phyloP scores from a whole-genome alignment of 2,888 invertebrate genomes.

The Argynnis bischoffii region DNA sequence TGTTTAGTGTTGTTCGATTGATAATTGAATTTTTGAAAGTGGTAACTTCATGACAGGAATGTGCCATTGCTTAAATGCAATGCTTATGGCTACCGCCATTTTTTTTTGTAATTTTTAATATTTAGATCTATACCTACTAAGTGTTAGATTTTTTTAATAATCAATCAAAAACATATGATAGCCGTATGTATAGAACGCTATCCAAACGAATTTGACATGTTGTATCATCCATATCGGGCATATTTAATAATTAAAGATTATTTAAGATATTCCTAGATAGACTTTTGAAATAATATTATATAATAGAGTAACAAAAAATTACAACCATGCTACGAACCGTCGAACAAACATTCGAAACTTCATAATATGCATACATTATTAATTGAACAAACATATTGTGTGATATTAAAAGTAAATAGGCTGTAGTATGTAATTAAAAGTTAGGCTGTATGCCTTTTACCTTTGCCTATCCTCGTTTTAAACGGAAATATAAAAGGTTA shows the following conservation, averaged over 20 bases:
- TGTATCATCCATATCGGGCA: no score
- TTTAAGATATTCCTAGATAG: neutral
- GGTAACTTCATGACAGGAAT: neutral
- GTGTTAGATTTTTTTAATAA: no score
- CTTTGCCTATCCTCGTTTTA: neutral
- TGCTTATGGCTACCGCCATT: no score
- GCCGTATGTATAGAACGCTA: no score
- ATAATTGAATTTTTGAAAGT: neutral
- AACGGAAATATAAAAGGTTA: neutral
- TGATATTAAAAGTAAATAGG: neutral
- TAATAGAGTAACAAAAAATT: neutral
- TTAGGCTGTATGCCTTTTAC: neutral
- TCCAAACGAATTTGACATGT: no score
- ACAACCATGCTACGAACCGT: neutral
- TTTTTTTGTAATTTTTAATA: neutral
- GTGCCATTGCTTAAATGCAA: no score
- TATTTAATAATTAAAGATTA: no score
- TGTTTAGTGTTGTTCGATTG: constrained; percentile 5
- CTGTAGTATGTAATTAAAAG: neutral
- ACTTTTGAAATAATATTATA: neutral
- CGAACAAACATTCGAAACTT: constrained; percentile 1
- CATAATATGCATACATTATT: neutral
- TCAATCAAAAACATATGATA: no score
- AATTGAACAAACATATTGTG: constrained; percentile 5
- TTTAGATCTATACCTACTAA: no score